Base-by-base conservation (phyloP, 2,888 invertebrate species). In the Hoplodrina ambigua region DNA sequence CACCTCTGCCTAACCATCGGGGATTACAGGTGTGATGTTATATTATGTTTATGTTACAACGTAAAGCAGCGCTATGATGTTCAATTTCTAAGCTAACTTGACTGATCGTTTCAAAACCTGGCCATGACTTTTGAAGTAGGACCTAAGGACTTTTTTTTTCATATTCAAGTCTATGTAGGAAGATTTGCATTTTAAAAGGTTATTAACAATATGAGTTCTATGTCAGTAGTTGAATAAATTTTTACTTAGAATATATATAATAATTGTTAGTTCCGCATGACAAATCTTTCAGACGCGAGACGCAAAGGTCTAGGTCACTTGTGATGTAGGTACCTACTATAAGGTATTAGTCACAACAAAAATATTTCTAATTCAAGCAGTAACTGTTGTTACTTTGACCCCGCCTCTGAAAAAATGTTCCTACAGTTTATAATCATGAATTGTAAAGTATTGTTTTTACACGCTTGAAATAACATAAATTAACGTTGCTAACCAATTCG, bases 401-500 rank as follows among this genome's bases (percentile, higher is more conserved):
- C 15, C 5, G 19, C 19, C n/a, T 69, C 25, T 17, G 13, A 50
- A 69, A 68, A 52, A 20, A 4, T 4, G 15, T 10, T 20, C 13
- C 4, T 11, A 37, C 44, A 44, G 6, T 46, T 46, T 15, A 46
- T 17, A 2, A 46, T 46, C 4, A 46, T 46, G 46, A 46, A 46
- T 17, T 46, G 4, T 54, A n/a, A 20, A 11, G 6, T 33, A 30
- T 41, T 50, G 19, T 66, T 50, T 44, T 33, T 8, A 30, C 8
- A 20, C 17, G 13, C 37, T 66, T 49, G 17, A 4, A 59, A 46
- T 33, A 57, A 53, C 20, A 46, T 46, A 52, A 72, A 53, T 55
- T 19, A 57, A 53, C 6, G 2, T 20, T 46, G n/a, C 19, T 54
- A 41, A 50, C 20, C 17, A 62, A 70, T 78, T 70, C 62, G 65